Conservation (phyloP, 2,113 vertebrate genomes). For the Furnarius figulus region DNA sequence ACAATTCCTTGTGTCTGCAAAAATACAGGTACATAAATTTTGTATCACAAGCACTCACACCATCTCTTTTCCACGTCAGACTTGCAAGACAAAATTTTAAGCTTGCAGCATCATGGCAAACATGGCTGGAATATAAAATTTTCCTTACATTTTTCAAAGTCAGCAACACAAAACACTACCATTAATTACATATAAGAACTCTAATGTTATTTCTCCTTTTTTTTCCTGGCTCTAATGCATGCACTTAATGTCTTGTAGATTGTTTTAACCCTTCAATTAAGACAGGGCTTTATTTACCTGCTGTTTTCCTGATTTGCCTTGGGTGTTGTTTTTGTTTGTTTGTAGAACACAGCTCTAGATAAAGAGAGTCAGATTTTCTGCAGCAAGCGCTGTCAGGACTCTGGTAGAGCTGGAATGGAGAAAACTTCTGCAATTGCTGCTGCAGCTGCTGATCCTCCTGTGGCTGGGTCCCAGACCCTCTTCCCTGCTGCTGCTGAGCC, state of each 20-base stretch:
- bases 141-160: not conserved
- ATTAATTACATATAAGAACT: not conserved
- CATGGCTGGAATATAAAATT: not conserved
- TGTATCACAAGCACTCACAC: not conserved
- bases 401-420: slow-evolving; percentile 39
- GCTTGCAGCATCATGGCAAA: not conserved
- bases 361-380: slow-evolving; percentile 88
- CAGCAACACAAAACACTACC: not conserved
- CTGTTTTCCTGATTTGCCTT: slow-evolving; percentile 6
- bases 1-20: not conserved
- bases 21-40: not conserved
- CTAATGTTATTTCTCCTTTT: slow-evolving; percentile 76
- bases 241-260: slow-evolving; percentile 12
- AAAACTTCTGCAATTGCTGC: slow-evolving; percentile 37
- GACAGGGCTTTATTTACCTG: not conserved
- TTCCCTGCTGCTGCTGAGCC: slow-evolving; percentile 58
- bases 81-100: not conserved
- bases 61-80: slow-evolving; percentile 34
- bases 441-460: slow-evolving; percentile 19
- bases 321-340: not conserved
- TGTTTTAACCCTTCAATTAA: not conserved
- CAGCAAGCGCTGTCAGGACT: slow-evolving; percentile 70
- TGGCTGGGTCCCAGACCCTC: slow-evolving; percentile 40
- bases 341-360: slow-evolving; percentile 97
- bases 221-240: slow-evolving; percentile 69